Percentiles rank a stretch among this genome's conserved stretches.
Conservation (phyloP, 2,888 invertebrate genomes). For the Drosophila longiperda region DNA sequence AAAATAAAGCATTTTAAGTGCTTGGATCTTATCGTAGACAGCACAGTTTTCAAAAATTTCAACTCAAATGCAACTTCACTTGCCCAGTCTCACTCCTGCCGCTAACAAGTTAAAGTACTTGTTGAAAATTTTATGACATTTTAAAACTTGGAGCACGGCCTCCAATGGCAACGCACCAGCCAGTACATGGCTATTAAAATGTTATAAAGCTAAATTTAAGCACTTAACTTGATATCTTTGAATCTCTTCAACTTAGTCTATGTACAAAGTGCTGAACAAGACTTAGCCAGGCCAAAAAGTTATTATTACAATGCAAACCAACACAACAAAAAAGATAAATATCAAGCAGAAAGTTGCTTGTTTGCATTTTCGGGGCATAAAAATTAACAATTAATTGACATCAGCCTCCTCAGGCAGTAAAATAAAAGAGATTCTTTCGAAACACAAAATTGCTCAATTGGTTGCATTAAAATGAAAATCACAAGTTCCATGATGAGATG, state of each 20-base stretch:
- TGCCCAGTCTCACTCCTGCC: neutral
- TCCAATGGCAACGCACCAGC: conserved; percentile 24
- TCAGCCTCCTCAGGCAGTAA: conserved; percentile 11
- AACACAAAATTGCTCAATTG: conserved; percentile 55
- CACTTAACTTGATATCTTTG: conserved; percentile 74
- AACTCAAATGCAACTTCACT: conserved; percentile 47
- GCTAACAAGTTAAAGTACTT: conserved; percentile 68
- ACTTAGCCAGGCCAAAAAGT: conserved; percentile 48
- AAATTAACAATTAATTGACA: conserved; percentile 66
- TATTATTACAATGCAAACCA: conserved; percentile 51
- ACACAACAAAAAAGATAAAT: conserved; percentile 28
- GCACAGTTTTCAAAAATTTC: conserved; percentile 61
- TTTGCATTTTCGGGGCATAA: conserved; percentile 51
- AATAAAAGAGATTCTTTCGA: conserved; percentile 9
- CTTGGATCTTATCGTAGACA: conserved; percentile 71
- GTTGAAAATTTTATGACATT: conserved; percentile 79
- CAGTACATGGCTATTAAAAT: conserved; percentile 65
- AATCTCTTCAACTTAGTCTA: conserved; percentile 67
- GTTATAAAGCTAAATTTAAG: conserved; percentile 78
- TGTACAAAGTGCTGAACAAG: conserved; percentile 30
- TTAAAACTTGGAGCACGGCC: conserved; percentile 61
- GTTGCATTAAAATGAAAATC: conserved; percentile 24
- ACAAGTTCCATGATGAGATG: conserved; percentile 29
- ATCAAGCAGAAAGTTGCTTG: conserved; percentile 31
- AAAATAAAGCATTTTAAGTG: conserved; percentile 78